Conservation (phyloP, 2,113 vertebrate species). For the Bufo bufo region DNA sequence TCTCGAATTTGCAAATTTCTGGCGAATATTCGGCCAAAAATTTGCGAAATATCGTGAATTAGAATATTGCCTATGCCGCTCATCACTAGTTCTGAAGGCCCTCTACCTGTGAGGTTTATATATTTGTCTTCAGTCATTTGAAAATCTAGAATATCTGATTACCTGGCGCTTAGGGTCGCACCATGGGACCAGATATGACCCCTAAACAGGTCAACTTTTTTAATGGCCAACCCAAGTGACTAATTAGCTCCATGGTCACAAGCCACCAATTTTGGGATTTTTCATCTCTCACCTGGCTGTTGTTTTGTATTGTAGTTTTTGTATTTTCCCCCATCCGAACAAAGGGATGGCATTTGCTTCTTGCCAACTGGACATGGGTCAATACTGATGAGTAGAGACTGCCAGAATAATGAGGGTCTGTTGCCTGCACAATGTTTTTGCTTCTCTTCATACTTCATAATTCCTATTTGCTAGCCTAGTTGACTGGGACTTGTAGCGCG, state of each 20-base stretch:
- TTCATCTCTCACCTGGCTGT: too few species aligned
- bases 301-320: too few species aligned
- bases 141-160: neutral
- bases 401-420: neutral
- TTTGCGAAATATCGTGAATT: too few species aligned
- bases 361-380: neutral
- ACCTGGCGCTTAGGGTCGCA: neutral
- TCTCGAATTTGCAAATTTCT: too few species aligned
- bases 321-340: neutral
- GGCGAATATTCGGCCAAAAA: too few species aligned
- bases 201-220: neutral
- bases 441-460: neutral
- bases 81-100: too few species aligned
- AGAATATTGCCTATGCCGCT: too few species aligned
- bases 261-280: neutral
- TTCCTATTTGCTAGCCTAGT: neutral
- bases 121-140: neutral
- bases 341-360: neutral
- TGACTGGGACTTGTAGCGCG: neutral
- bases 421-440: neutral
- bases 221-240: neutral
- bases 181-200: neutral
- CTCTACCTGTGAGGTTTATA: neutral
- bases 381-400: neutral
- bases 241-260: neutral